phyloP scores from a whole-genome alignment of 2,113 vertebrate genomes.

The Hippocampus abdominalis region DNA sequence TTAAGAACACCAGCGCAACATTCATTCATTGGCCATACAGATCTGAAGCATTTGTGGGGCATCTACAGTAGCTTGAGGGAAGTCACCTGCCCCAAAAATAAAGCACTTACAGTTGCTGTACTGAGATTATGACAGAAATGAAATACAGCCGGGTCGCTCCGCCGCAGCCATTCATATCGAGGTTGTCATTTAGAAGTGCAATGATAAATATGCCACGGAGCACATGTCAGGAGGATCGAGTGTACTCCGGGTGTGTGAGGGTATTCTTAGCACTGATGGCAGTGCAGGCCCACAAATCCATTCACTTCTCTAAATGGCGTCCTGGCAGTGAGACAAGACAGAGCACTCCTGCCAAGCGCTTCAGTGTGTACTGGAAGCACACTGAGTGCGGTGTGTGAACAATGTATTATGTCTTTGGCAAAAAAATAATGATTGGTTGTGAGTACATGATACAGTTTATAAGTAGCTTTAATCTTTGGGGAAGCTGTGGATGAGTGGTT shows the following conservation, averaged over 20 bases:
- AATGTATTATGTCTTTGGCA: not conserved
- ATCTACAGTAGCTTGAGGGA: slow-evolving; percentile 18
- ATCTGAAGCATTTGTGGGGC: not conserved
- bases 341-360: slow-evolving; percentile 15
- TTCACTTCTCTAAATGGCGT: slow-evolving; percentile 54
- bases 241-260: slow-evolving; percentile 51
- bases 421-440: not conserved
- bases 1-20: not conserved
- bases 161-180: slow-evolving; percentile 52
- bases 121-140: slow-evolving; percentile 42
- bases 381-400: not conserved
- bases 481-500: not conserved
- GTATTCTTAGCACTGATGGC: slow-evolving; percentile 65
- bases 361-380: slow-evolving; percentile 30
- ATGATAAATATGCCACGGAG: slow-evolving; percentile 57
- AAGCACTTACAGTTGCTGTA: slow-evolving; percentile 20
- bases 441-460: not conserved
- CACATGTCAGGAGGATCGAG: slow-evolving; percentile 53
- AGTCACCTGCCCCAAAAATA: slow-evolving; percentile 55
- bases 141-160: slow-evolving; percentile 35
- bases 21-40: not conserved
- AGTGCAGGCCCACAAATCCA: slow-evolving; percentile 41
- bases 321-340: slow-evolving; percentile 44
- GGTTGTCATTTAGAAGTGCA: slow-evolving; percentile 42
- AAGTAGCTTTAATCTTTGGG: not conserved